Percentiles rank a stretch among this genome's conserved stretches.
phyloP scores from a whole-genome alignment of 2,113 vertebrate genomes.

The Paedocypris sp. region DNA sequence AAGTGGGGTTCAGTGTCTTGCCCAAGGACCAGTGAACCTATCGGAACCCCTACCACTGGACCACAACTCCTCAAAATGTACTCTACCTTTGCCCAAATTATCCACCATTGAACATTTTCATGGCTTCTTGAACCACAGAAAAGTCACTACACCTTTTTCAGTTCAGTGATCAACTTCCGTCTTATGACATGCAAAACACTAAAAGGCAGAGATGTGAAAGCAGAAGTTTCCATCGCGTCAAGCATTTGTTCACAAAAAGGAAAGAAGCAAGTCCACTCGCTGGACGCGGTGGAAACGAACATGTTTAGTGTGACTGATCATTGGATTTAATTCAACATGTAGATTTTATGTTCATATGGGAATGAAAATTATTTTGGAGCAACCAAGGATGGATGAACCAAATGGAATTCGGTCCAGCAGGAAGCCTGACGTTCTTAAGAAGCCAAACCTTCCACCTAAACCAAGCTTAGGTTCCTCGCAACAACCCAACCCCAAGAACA shows the following conservation, averaged over 20 bases:
- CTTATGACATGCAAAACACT: background rate
- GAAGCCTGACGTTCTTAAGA: slow-evolving; percentile 15
- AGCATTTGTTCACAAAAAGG: slow-evolving; percentile 12
- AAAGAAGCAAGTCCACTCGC: no score
- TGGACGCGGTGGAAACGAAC: no score
- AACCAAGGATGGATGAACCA: background rate
- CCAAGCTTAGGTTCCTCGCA: background rate
- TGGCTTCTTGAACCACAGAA: background rate
- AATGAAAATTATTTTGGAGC: background rate
- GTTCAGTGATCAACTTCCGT: background rate
- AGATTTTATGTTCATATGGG: background rate
- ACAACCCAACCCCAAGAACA: no score
- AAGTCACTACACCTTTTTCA: background rate
- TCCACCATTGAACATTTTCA: no score
- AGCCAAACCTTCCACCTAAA: slow-evolving; percentile 29
- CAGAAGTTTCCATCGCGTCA: slow-evolving; percentile 17
- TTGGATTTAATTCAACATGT: background rate
- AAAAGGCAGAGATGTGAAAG: slow-evolving; percentile 7
- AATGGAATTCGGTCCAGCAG: background rate
- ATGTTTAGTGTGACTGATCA: no score
- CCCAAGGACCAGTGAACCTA: no score
- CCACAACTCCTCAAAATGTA: no score
- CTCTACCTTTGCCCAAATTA: no score
- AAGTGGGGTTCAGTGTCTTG: no score
- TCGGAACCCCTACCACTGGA: no score